Evolutionary conservation across 1,140 invertebrate genomes (phyloP).

Genomic region (Bombus impatiens): DNA sequence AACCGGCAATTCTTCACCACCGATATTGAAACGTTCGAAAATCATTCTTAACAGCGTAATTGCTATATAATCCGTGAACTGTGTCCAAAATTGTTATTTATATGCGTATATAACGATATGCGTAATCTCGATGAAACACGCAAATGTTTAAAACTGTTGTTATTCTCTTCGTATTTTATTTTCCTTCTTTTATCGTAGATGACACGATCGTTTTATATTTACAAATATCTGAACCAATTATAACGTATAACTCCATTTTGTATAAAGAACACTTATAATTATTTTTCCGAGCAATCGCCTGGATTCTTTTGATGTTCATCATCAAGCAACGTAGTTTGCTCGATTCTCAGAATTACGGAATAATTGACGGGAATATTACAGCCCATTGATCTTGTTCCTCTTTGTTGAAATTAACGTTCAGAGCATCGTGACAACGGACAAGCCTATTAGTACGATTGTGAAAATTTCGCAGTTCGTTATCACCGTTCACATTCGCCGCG

Average conservation of each 20-base stretch:
- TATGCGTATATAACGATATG: neutral
- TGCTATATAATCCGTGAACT: neutral
- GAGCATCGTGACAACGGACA: neutral
- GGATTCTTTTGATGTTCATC: neutral
- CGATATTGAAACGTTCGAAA: neutral
- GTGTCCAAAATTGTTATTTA: neutral
- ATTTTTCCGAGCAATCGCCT: neutral
- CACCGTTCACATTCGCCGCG: slow-evolving; percentile 3
- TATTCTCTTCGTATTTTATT: neutral
- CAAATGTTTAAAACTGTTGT: neutral
- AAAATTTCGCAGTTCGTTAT: neutral
- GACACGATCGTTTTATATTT: neutral
- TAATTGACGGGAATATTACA: slow-evolving; percentile 18
- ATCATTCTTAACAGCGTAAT: neutral
- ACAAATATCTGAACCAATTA: neutral
- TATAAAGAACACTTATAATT: neutral
- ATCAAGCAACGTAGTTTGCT: neutral
- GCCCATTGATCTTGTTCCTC: slow-evolving; percentile 27
- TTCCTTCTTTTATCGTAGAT: neutral
- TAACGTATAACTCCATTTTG: neutral
- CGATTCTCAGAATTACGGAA: neutral
- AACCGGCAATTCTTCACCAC: neutral
- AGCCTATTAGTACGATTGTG: too few species aligned
- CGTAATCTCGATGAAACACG: neutral
- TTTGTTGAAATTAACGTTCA: slow-evolving; percentile 1